Base-by-base conservation (phyloP, 2,888 invertebrate genomes). In the Eupithecia vulgata region DNA sequence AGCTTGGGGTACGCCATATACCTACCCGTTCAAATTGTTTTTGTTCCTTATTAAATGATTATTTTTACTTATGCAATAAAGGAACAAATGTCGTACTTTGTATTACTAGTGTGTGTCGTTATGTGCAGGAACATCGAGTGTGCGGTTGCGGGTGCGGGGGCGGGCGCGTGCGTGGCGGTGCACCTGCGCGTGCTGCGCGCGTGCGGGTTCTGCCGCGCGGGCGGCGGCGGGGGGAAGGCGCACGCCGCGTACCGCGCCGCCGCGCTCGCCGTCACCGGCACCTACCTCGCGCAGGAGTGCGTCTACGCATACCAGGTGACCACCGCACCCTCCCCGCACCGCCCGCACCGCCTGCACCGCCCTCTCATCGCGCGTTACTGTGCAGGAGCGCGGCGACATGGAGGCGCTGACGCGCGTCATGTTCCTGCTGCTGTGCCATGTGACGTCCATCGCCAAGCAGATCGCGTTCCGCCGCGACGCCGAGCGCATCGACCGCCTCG, bases 341-440 rank as follows among this genome's bases (percentile, higher is more conserved):
- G 40, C 40, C 40, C 12, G 12, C 30, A 4, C 30, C 40, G 13
- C 52, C 52, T 21, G 21, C 52, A 15, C 3, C 40, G 1, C 45
- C 45, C n/a, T n/a, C 45, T 45, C 17, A 45, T n/a, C 45, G 15
- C 17, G n/a, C 45, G 45, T 45, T 17, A n/a, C 61, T 48, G 68
- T 69, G 13, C 81, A 91, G 89, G 90, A 86, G 76, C 88, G 87
- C 30, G 74, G 71, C 52, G 90, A 93, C 75, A 89, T 93, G 91
- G 87, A 85, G 30, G 88, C 88, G 81, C 79, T 94, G 77, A 85
- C 92, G 12, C 89, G 90, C 34, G 93, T 93, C 73, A 88, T 93
- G 92, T 93, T 93, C 80, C 85, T 94, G 77, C 84, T 93, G 79
- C 87, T 94, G 73, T 93, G 93, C 78, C 94, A 93, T 83, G 82